These are phyloP conservation scores for Megamerina dolium DNA, from an alignment of 2,888 invertebrate species.

Conservation along the genomic window DNA sequence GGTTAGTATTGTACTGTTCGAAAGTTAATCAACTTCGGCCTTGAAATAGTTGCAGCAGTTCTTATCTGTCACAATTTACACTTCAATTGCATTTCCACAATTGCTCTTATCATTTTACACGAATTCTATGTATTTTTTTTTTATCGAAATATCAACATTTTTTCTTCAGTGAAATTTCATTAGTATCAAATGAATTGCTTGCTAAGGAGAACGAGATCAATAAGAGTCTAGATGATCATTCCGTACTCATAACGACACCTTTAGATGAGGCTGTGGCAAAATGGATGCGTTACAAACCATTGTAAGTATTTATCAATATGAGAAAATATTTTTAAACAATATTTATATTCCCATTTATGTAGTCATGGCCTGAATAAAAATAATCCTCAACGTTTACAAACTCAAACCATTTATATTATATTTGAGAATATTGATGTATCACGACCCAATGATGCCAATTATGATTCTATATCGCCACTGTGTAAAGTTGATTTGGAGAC, in stretches of 20 bases:
- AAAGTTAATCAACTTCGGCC: background rate
- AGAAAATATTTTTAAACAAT: background rate
- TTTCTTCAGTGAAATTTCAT: slow-evolving; percentile 37
- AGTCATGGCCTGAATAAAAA: slow-evolving; percentile 47
- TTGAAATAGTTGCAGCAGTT: no score
- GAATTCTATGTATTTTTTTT: no score
- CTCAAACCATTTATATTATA: slow-evolving; percentile 61
- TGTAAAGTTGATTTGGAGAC: slow-evolving; percentile 59
- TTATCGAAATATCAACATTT: no score
- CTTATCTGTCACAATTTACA: no score
- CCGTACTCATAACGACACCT: slow-evolving; percentile 63
- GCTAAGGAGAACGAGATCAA: slow-evolving; percentile 35
- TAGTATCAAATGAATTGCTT: slow-evolving; percentile 33
- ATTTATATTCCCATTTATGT: background rate
- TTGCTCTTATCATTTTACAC: no score
- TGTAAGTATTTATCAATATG: slow-evolving; percentile 38
- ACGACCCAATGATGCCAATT: slow-evolving; percentile 56
- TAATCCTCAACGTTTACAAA: slow-evolving; percentile 54
- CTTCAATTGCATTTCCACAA: no score
- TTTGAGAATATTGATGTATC: slow-evolving; percentile 70
- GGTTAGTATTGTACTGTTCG: slow-evolving; percentile 48
- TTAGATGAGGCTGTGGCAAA: slow-evolving; percentile 62
- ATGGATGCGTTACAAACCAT: slow-evolving; percentile 54
- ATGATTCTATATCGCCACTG: slow-evolving; percentile 51
- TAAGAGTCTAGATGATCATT: slow-evolving; percentile 48